Base-by-base conservation (phyloP, 2,113 vertebrate genomes). In the Brachyhypopomus occidentalis region DNA sequence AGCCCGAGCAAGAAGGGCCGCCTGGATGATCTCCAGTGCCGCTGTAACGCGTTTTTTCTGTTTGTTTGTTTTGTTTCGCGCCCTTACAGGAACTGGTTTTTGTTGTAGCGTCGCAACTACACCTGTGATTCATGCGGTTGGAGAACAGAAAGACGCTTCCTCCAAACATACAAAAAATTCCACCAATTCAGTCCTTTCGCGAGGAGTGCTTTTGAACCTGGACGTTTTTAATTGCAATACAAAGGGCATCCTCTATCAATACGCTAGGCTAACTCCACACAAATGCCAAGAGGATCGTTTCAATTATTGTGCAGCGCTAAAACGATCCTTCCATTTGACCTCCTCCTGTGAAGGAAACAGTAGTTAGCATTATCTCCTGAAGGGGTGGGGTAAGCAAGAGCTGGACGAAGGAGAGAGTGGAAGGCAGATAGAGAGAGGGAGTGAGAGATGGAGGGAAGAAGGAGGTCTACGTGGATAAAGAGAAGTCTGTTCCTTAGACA, bases 401-500 rank as follows among this genome's bases (percentile, higher is more conserved):
- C 59, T 79, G 82, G 88, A 88, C 79, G 85, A 14, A 52, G 19
- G 30, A 34, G 19, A 66, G 14, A 11, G 63, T 30, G 20, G 3
- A 20, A 34, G n/a, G n/a, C n/a, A n/a, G n/a, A n/a, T n/a, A n/a
- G n/a, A n/a, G 63, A 69, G 1, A 14, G 75, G 22, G 30, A 72
- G 58, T 59, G 67, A 77, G 77, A 72, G 83, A 63, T 75, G 74
- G 67, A 84, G 70, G 67, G 64, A 41, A 79, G 63, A 27, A 38
- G 36, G 22, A 63, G 58, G 67, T 16, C n/a, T 41, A 12, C 48
- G 11, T 22, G 78, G 64, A 86, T 83, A 86, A 86, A 86, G 74
- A 73, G 74, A 64, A 76, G 73, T 75, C 81, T 86, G 84, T 86
- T 86, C 73, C 60, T 83, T 66, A 76, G 74, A 77, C 25, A 66